Base-by-base conservation (phyloP, 2,113 vertebrate species). In the Carassius gibelio region DNA sequence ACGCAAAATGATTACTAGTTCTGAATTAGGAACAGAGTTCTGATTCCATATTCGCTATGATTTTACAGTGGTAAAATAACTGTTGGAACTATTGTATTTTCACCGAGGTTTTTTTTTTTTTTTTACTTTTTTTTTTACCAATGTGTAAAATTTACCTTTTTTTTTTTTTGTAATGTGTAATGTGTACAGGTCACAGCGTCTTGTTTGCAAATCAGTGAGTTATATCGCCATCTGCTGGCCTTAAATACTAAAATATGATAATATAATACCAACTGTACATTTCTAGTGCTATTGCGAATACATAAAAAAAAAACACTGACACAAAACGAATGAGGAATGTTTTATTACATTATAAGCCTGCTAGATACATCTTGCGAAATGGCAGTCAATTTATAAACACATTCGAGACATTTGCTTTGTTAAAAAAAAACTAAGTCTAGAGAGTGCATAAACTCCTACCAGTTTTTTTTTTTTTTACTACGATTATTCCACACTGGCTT, bases 401-500 rank as follows among this genome's bases (percentile, higher is more conserved):
- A 61, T 62, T 79, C 13, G 4, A 55, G 6, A 14, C 19, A 8
- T n/a, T 9, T 21, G 50, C 17, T 78, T 38, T 2, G 3, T 14
- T 23, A 4, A 4, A n/a, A 59, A 59, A 61, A n/a, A 42, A 48
- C 11, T 36, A 68, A 38, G 21, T 48, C 68, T 83, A 15, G 11
- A 48, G 68, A 30, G 1, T 64, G 26, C 6, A 38, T 11, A 8
- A 0, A 57, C 15, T 59, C 6, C 11, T 13, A n/a, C 19, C 21
- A 23, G 21, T 5, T 80, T 17, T 45, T 38, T 42, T 17, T 17
- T 79, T 26, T 45, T 61, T 42, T 45, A 62, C 13, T 62, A 14
- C 17, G 34, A 42, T 36, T 57, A 76, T 85, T 90, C 88, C 2
- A 80, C n/a, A 66, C 84, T 84, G 84, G 85, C 91, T 83, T 87